Base-by-base conservation (phyloP, 2,797 vertebrate genomes). In the Propithecus deckenii region DNA sequence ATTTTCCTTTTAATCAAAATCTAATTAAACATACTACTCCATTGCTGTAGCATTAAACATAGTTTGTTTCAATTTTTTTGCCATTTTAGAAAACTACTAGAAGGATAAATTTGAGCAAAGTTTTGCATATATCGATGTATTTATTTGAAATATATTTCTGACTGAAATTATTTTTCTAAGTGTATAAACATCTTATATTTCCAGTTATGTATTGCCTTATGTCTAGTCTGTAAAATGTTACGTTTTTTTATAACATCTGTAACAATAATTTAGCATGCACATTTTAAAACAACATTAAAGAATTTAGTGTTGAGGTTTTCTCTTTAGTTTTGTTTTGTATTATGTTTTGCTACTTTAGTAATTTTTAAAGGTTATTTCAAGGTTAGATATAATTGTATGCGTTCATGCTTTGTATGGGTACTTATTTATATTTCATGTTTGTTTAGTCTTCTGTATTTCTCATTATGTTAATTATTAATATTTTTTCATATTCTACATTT, bases 141-240 rank as follows among this genome's bases (percentile, higher is more conserved):
- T 79, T 75, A 32, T 74, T 59, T 95, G 50, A 96, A 95, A 86
- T 63, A 67, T 5, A 87, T 69, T 95, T 89, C 41, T 59, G 25
- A 43, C 22, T 69, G 57, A 30, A 76, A 85, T 67, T 72, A 48
- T 94, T 92, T 65, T 43, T 67, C 67, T 75, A 87, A 63, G 18
- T 32, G 12, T 57, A 55, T n/a, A 35, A 74, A 38, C 17, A 55
- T 74, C 14, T 81, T 81, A 69, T 67, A 14, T 84, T 76, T 81
- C 52, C 92, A 14, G 7, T 23, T 67, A n/a, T 48, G 1, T 41
- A 59, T 41, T 65, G 3, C 2, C 30, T 95, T 86, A 32, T 15
- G 22, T 76, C 4, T 75, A 50, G 38, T 46, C 41, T 69, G 35
- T 23, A 7, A 59, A 78, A 41, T 18, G 11, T 4, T 81, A 48